These are phyloP conservation scores for Synodontis membranacea DNA, from an alignment of 2,113 vertebrate genomes.

Conservation along the genomic window DNA sequence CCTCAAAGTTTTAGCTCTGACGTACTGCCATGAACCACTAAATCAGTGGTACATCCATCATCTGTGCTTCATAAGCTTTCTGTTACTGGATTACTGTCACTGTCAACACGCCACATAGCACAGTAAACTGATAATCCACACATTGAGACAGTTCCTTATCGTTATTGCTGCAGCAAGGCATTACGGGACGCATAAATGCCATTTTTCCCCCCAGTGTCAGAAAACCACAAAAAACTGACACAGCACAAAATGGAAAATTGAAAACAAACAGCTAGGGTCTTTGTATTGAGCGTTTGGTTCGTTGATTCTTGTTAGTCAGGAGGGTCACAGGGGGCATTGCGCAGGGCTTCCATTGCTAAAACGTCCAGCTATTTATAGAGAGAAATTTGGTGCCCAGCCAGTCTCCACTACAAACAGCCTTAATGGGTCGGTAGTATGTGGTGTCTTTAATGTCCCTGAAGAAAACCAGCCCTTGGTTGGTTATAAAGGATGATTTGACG, in stretches of 20 bases:
- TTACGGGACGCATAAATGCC: slow-evolving; percentile 12
- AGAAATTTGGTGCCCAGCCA: slow-evolving; percentile 36
- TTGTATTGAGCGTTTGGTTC: not conserved
- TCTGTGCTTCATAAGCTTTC: not conserved
- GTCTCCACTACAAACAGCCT: not conserved
- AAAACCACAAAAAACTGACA: not conserved
- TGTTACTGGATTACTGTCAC: slow-evolving; percentile 3
- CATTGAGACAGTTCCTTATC: slow-evolving; percentile 15
- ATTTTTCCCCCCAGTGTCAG: not conserved
- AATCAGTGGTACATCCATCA: slow-evolving; percentile 9
- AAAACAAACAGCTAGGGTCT: not conserved
- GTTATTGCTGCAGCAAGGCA: slow-evolving; percentile 18
- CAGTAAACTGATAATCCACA: slow-evolving; percentile 23
- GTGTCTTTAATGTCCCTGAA: not conserved
- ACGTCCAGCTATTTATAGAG: slow-evolving; percentile 48
- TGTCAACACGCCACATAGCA: slow-evolving; percentile 12
- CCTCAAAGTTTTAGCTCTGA: not conserved
- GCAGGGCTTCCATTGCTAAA: slow-evolving; percentile 13
- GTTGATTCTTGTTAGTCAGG: slow-evolving; percentile 8
- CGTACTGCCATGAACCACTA: not conserved
- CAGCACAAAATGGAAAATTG: not conserved
- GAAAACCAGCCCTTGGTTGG: not conserved
- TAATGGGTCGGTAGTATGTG: slow-evolving; percentile 4
- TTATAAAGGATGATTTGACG: not conserved
- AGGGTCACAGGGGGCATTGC: slow-evolving; percentile 35